phyloP scores from a whole-genome alignment of 2,888 invertebrate genomes.

The Oscheius sp. region DNA sequence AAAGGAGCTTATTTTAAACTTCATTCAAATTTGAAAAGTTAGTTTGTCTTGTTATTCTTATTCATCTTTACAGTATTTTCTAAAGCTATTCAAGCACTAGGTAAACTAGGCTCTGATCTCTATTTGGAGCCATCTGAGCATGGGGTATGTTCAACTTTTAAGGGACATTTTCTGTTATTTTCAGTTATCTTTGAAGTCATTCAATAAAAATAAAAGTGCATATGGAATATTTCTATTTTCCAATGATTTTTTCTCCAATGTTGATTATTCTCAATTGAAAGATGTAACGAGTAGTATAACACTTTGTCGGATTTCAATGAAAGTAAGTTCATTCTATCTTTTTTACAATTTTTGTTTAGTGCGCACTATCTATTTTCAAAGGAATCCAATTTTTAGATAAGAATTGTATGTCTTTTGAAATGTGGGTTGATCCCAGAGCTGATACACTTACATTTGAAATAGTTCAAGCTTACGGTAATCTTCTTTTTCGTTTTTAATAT shows the following conservation, averaged over 20 bases:
- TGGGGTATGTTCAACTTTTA: conserved; percentile 25
- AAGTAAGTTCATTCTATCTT: conserved; percentile 15
- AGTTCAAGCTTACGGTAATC: conserved; percentile 18
- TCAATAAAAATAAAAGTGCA: conserved; percentile 33
- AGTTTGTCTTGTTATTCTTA: not conserved
- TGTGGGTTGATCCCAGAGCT: conserved; percentile 27
- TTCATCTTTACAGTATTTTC: conserved; percentile 25
- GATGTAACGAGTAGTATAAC: not conserved
- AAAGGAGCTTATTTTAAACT: conserved; percentile 22
- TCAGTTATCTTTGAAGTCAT: conserved; percentile 32
- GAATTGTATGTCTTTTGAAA: conserved; percentile 22
- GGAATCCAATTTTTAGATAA: conserved; percentile 35
- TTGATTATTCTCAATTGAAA: conserved; percentile 5
- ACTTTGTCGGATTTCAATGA: conserved; percentile 33
- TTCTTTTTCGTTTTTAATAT: not conserved
- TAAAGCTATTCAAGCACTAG: conserved; percentile 24
- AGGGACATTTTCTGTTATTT: not conserved
- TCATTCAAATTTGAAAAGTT: conserved; percentile 31
- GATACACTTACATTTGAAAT: conserved; percentile 25
- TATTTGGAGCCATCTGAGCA: conserved; percentile 27
- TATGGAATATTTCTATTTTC: conserved; percentile 36
- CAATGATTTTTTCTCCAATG: conserved; percentile 36
- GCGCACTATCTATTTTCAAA: conserved; percentile 31
- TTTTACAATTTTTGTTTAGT: conserved; percentile 18
- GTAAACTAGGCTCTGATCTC: conserved; percentile 31